phyloP scores from a whole-genome alignment of 2,113 vertebrate species.

The Columbina picui region DNA sequence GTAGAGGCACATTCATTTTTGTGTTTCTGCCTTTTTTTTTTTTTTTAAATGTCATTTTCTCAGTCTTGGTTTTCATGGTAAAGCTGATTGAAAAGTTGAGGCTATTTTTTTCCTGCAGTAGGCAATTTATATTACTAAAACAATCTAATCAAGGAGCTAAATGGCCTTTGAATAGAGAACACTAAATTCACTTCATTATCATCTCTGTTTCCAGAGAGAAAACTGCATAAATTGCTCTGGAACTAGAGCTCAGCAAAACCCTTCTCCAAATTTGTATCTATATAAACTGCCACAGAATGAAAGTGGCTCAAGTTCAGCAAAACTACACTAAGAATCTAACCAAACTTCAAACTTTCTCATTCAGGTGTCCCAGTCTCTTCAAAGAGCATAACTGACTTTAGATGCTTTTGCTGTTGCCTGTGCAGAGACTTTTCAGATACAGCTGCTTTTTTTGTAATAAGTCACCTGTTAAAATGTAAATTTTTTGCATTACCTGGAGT shows the following conservation, averaged over 20 bases:
- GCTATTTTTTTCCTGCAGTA: neutral
- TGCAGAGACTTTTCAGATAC: neutral
- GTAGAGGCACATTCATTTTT: neutral
- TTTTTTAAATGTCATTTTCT: neutral
- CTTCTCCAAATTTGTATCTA: constrained; percentile 6
- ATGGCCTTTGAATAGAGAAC: constrained; percentile 29
- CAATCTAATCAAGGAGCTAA: constrained; percentile 20
- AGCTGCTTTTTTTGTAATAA: neutral
- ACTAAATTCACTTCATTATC: constrained; percentile 32
- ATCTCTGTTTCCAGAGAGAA: constrained; percentile 34
- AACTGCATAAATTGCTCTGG: constrained; percentile 5
- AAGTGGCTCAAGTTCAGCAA: neutral
- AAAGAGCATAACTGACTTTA: neutral
- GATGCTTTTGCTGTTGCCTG: neutral
- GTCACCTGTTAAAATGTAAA: neutral
- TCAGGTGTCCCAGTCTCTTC: neutral
- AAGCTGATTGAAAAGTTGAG: constrained; percentile 33
- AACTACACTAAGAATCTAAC: neutral
- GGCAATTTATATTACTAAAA: constrained; percentile 52
- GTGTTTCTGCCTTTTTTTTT: neutral
- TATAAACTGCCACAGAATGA: neutral
- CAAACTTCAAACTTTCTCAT: neutral
- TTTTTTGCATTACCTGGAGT: neutral
- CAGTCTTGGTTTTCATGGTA: neutral
- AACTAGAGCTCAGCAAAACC: constrained; percentile 23